Base-by-base conservation (phyloP, 92 coral and sea anemone genomes). In the Paramuricea clavata region DNA sequence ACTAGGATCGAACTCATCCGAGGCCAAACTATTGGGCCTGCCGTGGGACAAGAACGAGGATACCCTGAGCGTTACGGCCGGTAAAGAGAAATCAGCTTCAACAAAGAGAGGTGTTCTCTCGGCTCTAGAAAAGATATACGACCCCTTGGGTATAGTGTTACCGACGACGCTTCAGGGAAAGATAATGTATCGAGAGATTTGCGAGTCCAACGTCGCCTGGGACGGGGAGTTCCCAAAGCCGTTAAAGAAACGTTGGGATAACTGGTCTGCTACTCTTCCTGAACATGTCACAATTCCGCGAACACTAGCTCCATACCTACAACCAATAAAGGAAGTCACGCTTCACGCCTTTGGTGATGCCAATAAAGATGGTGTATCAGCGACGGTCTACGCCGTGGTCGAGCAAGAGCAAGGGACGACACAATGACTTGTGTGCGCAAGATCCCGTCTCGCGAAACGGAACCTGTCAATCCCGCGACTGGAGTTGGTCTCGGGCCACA, bases 41-140 rank as follows among this genome's bases (percentile, higher is more conserved):
- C 76, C 76, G 70, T 49, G 89, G 79, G 78, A 86, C 85, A 64
- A 86, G 54, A 34, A n/a, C 16, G 27, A 86, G 50, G 85, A 86
- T 50, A 64, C 76, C 0, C 71, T 86, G 59, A 64, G 78, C 47
- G 89, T 49, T 6, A 6, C 27, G 31, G 17, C 27, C 35, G 19
- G 60, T 50, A 44, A n/a, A 19, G 59, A 43, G 54, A 73, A 85
- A 74, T n/a, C 83, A 54, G 76, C 64, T 35, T 28, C 64, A n/a
- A 76, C 89, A 5, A 86, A 76, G 47, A 60, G 89, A 30, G 76
- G 75, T 2, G 47, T 71, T 41, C 60, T 74, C 22, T 56, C 74
- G 19, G 74, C 42, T 23, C 21, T 76, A 47, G 89, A 83, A 42
- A 85, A 76, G 74, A 85, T 85, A 22, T 60, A 56, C 35, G 88